Evolutionary conservation across 30 jellyfish, hydroid and myxozoan genomes (phyloP), one percentile per base, ranked within the genome.

Genomic region (Nemopilema nomurai): DNA sequence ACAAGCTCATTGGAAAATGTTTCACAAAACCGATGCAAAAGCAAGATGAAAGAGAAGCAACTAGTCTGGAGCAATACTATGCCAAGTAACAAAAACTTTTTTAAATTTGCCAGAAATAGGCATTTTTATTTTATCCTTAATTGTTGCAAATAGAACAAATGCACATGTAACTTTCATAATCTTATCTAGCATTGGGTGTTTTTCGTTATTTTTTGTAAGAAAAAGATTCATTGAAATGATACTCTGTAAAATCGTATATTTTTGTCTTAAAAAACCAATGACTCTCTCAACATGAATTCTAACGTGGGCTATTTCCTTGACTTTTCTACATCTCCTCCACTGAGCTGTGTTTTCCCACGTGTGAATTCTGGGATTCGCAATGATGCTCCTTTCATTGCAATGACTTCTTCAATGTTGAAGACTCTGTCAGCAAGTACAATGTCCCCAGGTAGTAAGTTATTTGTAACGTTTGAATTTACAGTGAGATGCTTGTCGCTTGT

Each of bases 251-350:
- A 82, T 69, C 16, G 77, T 82, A 70, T 19, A 82, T 82, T 82
- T 83, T 72, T 72, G 71, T 23, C 92, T 80, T 69, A 83, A 67
- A 8, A 83, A 24, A 4, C 92, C 92, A 83, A 70, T 83, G 57
- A 83, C 92, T 8, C 81, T 33, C 81, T 81, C 86, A 28, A 83
- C 87, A 19, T 83, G 87, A 62, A 83, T 83, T 17, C 86, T 74
- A 26, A 81, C 82, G 25, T 67, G 30, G 72, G 92, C 86, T 18
- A 83, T 27, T 28, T 62, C 51, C 80, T 70, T 51, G 79, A 27
- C 68, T 28, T 9, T 18, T 83, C 92, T 16, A 83, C 74, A 0
- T 83, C 92, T 33, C 30, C 57, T 28, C 64, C 31, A 28, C 16
- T 18, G 21, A 83, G n/a, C 73, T 69, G 86, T 18, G n/a, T n/a